phyloP scores from a whole-genome alignment of 2,797 vertebrate genomes.

The Anguilla megastoma region DNA sequence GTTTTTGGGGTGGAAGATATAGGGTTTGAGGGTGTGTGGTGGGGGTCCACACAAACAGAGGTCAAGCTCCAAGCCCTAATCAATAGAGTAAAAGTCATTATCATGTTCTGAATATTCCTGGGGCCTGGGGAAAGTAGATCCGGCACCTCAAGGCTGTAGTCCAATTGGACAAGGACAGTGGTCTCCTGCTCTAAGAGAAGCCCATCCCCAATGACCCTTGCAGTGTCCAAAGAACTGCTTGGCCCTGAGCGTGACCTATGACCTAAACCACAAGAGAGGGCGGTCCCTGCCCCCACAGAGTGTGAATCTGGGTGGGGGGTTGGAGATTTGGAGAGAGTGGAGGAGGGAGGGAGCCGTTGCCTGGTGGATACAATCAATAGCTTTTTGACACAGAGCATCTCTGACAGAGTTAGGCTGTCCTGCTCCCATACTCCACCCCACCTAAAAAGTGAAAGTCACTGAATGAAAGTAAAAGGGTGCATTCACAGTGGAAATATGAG shows the following conservation, averaged over 20 bases:
- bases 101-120: constrained; percentile 63
- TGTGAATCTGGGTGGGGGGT: constrained; percentile 28
- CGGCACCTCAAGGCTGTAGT: constrained; percentile 39
- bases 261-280: constrained; percentile 57
- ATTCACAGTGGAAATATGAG: background rate
- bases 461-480: background rate
- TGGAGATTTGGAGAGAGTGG: constrained; percentile 40
- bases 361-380: constrained; percentile 15
- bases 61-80: constrained; percentile 60
- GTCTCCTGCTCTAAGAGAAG: constrained; percentile 44
- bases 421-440: background rate
- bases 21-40: constrained; percentile 41
- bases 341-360: constrained; percentile 38
- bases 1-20: constrained; percentile 14
- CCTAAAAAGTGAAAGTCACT: background rate
- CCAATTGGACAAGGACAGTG: constrained; percentile 50
- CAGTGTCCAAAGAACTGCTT: constrained; percentile 60
- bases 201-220: constrained; percentile 69
- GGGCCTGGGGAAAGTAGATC: constrained; percentile 51
- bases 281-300: constrained; percentile 11
- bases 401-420: background rate
- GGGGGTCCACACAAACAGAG: constrained; percentile 49
- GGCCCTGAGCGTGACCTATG: constrained; percentile 66
- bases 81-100: constrained; percentile 70
- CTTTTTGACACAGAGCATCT: constrained; percentile 4